Evolutionary conservation across 1,140 invertebrate genomes (phyloP), one percentile per base, ranked within the genome.

Genomic region (Pseudachorutes palmiensis): DNA sequence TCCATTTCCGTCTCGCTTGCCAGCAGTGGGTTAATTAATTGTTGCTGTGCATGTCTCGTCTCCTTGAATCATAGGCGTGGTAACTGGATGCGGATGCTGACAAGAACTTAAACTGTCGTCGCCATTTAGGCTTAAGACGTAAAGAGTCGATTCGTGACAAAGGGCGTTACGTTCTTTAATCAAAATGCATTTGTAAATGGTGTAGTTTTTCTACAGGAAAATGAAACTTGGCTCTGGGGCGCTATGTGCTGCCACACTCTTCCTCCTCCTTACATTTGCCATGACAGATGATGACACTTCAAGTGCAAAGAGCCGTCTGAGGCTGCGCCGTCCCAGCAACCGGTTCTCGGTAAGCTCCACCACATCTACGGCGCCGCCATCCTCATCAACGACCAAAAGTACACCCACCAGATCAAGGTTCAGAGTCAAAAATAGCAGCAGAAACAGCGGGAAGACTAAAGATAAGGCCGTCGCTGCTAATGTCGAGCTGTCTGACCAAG

Each of bases 391-490:
- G 9, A 29, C 30, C 24, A 32, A n/a, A n/a, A n/a, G n/a, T n/a
- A n/a, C n/a, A n/a, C n/a, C 58, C 14, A 30, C 58, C 12, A 2
- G 26, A 22, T 29, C 30, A 29, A 28, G 26, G 12, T 55, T 55
- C 24, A 9, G 51, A 26, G 5, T 55, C 12, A 55, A 55, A 26
- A 12, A 9, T 5, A 55, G 3, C 12, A 30, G 9, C 12, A 24
- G 26, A 60, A 12, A 26, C 2, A 31, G 12, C 9, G 5, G 2
- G 3, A 60, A 60, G 30, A 22, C 22, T 29, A 28, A 60, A 78
- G 77, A 19, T 80, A 82, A n/a, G n/a, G 51, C 78, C 83, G 77
- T 81, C 83, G 76, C 74, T 84, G 67, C 78, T 83, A 41, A 80
- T 83, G 67, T 83, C 83, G 2, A 78, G 78, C 60, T 82, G 81